Evolutionary conservation across 2,113 vertebrate species (phyloP).

Genomic region (Pseudopipra pipra): DNA sequence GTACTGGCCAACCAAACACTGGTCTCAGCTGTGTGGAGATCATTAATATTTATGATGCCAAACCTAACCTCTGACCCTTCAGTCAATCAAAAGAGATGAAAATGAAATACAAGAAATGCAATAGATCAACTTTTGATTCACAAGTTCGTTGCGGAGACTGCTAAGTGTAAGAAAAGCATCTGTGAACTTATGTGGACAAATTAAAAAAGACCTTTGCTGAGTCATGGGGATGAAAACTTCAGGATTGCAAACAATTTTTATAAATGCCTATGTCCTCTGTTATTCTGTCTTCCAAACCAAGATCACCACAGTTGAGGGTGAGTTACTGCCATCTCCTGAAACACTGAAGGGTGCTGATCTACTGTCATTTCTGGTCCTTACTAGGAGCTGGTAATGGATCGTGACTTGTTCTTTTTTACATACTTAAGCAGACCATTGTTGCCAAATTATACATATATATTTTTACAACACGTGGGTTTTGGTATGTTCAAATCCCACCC

Average conservation of each 20-base stretch:
- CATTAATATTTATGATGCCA: not conserved
- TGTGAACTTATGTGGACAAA: not conserved
- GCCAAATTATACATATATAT: not conserved
- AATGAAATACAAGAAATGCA: not conserved
- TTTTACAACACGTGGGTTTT: not conserved
- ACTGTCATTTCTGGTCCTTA: not conserved
- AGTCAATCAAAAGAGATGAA: not conserved
- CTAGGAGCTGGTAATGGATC: not conserved
- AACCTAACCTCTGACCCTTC: not conserved
- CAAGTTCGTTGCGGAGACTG: not conserved
- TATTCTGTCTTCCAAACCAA: not conserved
- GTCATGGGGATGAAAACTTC: not conserved
- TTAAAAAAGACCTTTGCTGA: not conserved
- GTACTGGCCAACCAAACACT: fast-evolving
- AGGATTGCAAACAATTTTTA: not conserved
- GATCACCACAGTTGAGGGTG: not conserved
- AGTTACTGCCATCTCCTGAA: not conserved
- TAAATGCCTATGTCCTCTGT: not conserved
- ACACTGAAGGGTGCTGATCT: not conserved
- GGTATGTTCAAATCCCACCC: not conserved
- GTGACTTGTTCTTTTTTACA: not conserved
- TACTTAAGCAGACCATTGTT: not conserved
- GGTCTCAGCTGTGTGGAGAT: not conserved
- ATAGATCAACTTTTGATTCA: not conserved
- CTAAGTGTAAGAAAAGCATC: not conserved